These are phyloP conservation scores for Leptoclinus maculatus DNA, from an alignment of 2,797 vertebrate species.

Conservation along the genomic window DNA sequence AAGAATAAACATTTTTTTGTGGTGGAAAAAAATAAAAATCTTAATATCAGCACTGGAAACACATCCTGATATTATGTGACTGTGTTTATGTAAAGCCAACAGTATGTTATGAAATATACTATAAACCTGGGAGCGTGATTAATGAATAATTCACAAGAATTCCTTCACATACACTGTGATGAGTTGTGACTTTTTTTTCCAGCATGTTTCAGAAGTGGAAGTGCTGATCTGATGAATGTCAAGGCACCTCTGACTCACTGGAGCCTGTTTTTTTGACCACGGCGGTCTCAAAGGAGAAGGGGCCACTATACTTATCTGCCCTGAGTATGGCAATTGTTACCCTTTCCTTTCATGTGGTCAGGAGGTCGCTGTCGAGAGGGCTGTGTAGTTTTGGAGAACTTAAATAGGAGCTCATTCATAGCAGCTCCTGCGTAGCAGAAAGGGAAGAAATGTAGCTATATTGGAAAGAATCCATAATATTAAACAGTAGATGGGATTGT, in stretches of 20 bases:
- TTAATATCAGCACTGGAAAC: constrained; percentile 53
- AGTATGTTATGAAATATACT: constrained; percentile 44
- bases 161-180: constrained; percentile 44
- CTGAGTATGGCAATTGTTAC: constrained; percentile 75
- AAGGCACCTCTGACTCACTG: constrained; percentile 67
- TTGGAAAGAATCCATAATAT: constrained; percentile 90
- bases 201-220: constrained; percentile 50
- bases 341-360: constrained; percentile 84
- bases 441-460: constrained; percentile 83
- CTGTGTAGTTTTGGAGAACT: constrained; percentile 69
- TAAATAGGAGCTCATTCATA: constrained; percentile 84
- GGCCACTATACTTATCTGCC: constrained; percentile 68
- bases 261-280: constrained; percentile 48
- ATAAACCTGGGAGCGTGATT: constrained; percentile 33
- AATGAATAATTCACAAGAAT: constrained; percentile 42
- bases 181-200: constrained; percentile 62
- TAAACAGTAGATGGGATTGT: constrained; percentile 92
- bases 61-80: constrained; percentile 46
- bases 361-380: constrained; percentile 76
- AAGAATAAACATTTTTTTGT: constrained; percentile 61
- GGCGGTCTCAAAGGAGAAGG: constrained; percentile 55
- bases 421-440: constrained; percentile 75
- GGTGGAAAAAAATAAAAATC: neutral
- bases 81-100: constrained; percentile 48
- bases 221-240: constrained; percentile 67